Evolutionary conservation across 2,888 invertebrate species (phyloP), one percentile per base, ranked within the genome.

Genomic region (Lithophane ornitopus): DNA sequence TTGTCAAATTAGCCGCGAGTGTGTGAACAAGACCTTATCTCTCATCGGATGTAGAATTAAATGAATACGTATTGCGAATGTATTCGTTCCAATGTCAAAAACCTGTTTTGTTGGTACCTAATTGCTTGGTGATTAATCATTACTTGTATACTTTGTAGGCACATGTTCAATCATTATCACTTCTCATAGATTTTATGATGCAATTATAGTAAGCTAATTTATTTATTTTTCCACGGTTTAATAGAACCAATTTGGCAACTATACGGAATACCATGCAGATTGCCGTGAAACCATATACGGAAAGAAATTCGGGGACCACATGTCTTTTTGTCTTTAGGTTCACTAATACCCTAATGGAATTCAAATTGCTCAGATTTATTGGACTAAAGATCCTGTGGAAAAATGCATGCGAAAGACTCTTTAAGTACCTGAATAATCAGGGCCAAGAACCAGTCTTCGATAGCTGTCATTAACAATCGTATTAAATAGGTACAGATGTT

Each of bases 61-160:
- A 79, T 83, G 61, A 71, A 71, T 86, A 71, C 46, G 71, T 76
- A 70, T 80, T 80, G 79, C 82, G 62, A 87, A 85, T 85, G 74
- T 78, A 85, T 81, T 78, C 72, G 80, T 81, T 84, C 78, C 75
- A 77, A 66, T 78, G 87, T 39, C 71, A 76, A 78, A 80, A 81
- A 88, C 83, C 83, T 61, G 83, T 82, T 81, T 61, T 22, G 63
- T 75, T 83, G 78, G 81, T 80, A 82, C 76, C 78, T 85, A 78
- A 84, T 85, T 83, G 78, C 74, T 76, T 65, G 70, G 73, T 87
- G 89, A 90, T 91, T 85, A 87, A 91, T 91, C 83, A 87, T 86
- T 85, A 73, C 76, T 76, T 82, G 75, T 69, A 61, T 85, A 72
- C 54, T 73, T 74, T 85, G 46, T 58, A 26, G 62, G 67, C 56